Evolutionary conservation across 2,888 invertebrate species (phyloP).

Genomic region (Enoplolaimus lenunculus): DNA sequence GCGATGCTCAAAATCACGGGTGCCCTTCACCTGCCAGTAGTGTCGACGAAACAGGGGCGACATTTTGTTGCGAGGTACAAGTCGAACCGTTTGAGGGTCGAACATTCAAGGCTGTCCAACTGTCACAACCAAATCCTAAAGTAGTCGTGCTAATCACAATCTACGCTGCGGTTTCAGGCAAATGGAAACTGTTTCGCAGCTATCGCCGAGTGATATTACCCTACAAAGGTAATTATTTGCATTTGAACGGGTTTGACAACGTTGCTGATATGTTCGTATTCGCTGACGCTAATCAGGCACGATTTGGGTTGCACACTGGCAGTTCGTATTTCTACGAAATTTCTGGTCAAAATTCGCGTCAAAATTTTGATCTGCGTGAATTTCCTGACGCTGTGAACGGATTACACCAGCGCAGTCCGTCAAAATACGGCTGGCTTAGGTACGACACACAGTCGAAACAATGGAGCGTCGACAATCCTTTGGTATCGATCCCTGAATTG

Average conservation of each 20-base stretch:
- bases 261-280: slow-evolving; percentile 7
- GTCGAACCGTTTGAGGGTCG: slow-evolving; percentile 7
- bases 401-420: no score
- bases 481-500: neutral
- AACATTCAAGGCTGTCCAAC: neutral
- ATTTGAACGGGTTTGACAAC: slow-evolving; percentile 9
- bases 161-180: neutral
- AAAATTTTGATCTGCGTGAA: no score
- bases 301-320: neutral
- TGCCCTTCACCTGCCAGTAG: neutral
- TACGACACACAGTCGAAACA: neutral
- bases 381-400: no score
- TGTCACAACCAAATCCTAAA: neutral
- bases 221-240: no score
- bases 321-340: neutral
- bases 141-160: neutral
- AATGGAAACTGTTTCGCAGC: neutral
- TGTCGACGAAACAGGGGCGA: neutral
- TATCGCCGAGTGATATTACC: slow-evolving; percentile 4
- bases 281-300: slow-evolving; percentile 10
- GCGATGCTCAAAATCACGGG: neutral
- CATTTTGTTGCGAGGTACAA: neutral
- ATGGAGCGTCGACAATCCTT: slow-evolving; percentile 6
- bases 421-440: slow-evolving; percentile 13
- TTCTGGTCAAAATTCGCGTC: no score